Base-by-base conservation (phyloP, 2,888 invertebrate genomes). In the Tenthredo distinguenda region DNA sequence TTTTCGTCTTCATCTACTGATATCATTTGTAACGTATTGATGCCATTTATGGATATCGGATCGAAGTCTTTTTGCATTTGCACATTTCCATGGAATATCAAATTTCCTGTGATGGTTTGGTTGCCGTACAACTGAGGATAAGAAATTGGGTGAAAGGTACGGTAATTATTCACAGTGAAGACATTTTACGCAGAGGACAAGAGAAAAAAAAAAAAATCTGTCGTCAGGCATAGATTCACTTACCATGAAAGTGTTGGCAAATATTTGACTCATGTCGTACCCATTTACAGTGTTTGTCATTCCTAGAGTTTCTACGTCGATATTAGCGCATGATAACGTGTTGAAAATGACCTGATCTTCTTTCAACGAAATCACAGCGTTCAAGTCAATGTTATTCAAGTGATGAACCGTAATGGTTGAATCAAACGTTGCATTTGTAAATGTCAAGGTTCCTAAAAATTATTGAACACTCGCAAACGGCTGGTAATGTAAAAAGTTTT, bases 171-270 rank as follows among this genome's bases (percentile, higher is more conserved):
- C 15, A 37, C 21, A 40, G 12, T n/a, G n/a, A 34, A 10, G 4
- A 31, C 34, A 68, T 18, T 68, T 1, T 47, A 9, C 5, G 26
- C 3, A 12, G 18, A 77, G n/a, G 31, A 77, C 0, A n/a, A 31
- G 6, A 21, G 40, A 40, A 21, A 68, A 62, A 65, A 58, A 68
- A 47, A 26, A 9, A 83, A 26, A 83, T 81, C 62, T n/a, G 31
- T n/a, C 18, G 31, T 18, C 62, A 47, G 71, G 47, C 40, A 31
- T 65, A 82, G 43, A 21, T 12, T 65, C 40, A 90, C 92, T 91
- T 92, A 95, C 95, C 95, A 94, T 93, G 15, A 95, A 90, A 0
- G 95, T 95, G 86, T 95, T 95, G 26, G 91, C 86, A 85, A 93
- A 94, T 89, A 95, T 95, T 58, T 92, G 86, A 2, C 90, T 86